Conservation (phyloP, 1,140 invertebrate genomes). For the Brachionus sp. region DNA sequence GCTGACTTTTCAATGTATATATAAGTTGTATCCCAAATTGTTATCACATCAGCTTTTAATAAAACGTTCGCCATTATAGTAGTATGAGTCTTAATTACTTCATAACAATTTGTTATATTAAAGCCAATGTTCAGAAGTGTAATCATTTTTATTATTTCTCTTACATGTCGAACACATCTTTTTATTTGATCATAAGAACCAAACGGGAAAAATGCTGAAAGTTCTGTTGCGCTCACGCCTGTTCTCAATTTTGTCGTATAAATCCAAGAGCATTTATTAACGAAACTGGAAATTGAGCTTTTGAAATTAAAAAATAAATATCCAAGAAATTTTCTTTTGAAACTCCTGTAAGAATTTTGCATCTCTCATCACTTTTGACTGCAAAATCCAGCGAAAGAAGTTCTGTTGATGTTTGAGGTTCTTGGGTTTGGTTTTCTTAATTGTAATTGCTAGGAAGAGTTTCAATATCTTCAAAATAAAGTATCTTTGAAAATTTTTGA, state of each 20-base stretch:
- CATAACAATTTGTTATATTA: not conserved
- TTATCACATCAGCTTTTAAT: not conserved
- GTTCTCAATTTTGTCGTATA: not conserved
- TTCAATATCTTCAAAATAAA: not conserved
- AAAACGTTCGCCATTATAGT: not conserved
- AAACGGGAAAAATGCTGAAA: not conserved
- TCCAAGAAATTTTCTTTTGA: not conserved
- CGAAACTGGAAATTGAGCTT: too few relatives aligned
- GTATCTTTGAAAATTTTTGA: too few relatives aligned
- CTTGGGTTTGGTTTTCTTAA: not conserved
- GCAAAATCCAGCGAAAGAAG: not conserved
- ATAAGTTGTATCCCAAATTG: not conserved
- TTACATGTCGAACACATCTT: not conserved
- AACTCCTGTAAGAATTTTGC: not conserved
- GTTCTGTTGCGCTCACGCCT: not conserved
- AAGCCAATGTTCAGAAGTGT: not conserved
- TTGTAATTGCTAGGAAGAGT: not conserved
- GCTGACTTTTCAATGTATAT: constrained; percentile 18
- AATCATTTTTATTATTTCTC: not conserved
- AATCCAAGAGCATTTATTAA: not conserved
- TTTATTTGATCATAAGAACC: constrained; percentile 1
- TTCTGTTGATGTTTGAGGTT: not conserved
- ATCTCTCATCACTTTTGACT: not conserved
- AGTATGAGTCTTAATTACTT: too few relatives aligned
- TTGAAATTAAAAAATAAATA: too few relatives aligned